Conservation (phyloP, 2,113 vertebrate species). For the Myodes glareolus region DNA sequence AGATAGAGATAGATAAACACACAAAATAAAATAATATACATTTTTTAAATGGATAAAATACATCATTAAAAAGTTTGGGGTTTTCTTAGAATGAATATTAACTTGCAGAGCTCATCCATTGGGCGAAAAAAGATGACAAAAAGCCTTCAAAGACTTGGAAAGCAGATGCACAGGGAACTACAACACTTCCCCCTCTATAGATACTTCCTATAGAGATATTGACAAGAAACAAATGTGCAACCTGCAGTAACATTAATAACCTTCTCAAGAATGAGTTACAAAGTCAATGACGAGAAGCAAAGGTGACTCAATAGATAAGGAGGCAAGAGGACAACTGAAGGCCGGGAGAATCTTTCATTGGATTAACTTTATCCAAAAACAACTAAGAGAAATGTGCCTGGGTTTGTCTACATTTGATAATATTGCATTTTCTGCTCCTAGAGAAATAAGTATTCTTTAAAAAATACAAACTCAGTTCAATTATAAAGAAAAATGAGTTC, state of each 20-base stretch:
- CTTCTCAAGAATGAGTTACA: not conserved
- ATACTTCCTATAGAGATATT: not conserved
- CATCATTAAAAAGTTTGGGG: not conserved
- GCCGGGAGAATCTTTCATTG: not conserved
- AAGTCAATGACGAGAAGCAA: not conserved
- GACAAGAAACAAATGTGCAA: not conserved
- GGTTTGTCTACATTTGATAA: not conserved
- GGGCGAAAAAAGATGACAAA: not conserved
- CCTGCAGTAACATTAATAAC: not conserved
- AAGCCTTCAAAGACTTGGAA: not conserved
- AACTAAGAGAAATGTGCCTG: not conserved
- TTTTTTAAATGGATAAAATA: not conserved
- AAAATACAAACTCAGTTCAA: not conserved
- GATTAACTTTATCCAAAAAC: not conserved
- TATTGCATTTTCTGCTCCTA: constrained; percentile 1
- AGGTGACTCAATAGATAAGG: not conserved
- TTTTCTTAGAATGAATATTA: not conserved
- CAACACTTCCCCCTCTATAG: not conserved
- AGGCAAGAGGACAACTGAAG: not conserved
- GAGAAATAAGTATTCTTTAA: not conserved
- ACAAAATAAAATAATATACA: not conserved
- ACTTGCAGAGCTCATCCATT: not conserved
- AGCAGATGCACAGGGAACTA: not conserved
- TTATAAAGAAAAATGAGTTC: constrained; percentile 34
- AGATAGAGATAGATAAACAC: too few relatives aligned